Conservation (phyloP, 2,113 vertebrate genomes). For the Oceanites oceanicus region DNA sequence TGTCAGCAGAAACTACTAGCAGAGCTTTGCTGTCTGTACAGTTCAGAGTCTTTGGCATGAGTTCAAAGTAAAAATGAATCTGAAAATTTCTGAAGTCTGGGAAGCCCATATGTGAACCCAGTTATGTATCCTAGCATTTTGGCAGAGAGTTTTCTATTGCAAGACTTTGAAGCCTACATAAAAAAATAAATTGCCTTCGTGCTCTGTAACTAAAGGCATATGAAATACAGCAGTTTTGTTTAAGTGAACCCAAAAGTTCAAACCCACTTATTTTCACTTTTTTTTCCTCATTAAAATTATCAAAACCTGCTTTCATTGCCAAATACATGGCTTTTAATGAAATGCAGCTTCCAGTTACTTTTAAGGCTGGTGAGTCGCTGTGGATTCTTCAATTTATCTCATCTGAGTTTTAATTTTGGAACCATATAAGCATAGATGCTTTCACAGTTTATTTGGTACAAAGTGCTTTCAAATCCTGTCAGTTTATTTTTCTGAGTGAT, state of each 20-base stretch:
- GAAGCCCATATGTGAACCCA: neutral
- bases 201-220: neutral
- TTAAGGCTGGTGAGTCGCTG: neutral
- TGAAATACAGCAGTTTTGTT: conserved; percentile 21
- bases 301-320: neutral
- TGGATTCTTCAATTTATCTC: neutral
- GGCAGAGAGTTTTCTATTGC: neutral
- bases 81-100: neutral
- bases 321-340: neutral
- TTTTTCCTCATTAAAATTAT: neutral
- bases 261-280: neutral
- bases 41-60: neutral
- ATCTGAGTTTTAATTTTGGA: neutral
- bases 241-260: neutral
- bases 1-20: neutral
- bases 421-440: neutral
- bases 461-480: neutral
- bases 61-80: conserved; percentile 22
- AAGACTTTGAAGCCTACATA: neutral
- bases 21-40: neutral
- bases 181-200: neutral
- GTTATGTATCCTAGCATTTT: neutral
- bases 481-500: neutral
- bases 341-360: neutral
- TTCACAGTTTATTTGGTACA: neutral